phyloP scores from a whole-genome alignment of 2,888 invertebrate genomes.

The Macrosiphum euphorbiae region DNA sequence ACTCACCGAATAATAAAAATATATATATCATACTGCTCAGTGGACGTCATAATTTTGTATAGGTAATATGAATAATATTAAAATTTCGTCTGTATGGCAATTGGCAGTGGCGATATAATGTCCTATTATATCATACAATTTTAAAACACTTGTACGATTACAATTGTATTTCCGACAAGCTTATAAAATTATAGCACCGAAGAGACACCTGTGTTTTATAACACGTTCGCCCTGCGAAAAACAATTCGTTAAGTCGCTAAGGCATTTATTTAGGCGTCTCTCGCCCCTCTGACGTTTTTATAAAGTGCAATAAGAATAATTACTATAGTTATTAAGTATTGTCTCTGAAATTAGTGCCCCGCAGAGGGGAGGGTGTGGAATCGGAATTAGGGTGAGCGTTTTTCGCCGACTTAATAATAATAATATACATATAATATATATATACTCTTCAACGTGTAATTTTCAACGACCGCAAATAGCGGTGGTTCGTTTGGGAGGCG shows the following conservation, averaged over 20 bases:
- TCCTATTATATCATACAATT: not conserved
- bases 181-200: not conserved
- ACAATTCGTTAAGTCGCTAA: slow-evolving; percentile 43
- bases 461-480: slow-evolving; percentile 53
- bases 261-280: slow-evolving; percentile 31
- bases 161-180: not conserved
- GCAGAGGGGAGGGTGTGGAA: not conserved
- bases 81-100: not conserved
- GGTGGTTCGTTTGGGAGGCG: not conserved
- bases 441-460: slow-evolving; percentile 21
- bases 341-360: slow-evolving; percentile 33
- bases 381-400: slow-evolving; percentile 44
- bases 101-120: not conserved
- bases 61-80: not conserved
- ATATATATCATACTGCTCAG: not conserved
- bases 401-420: slow-evolving; percentile 41
- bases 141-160: not conserved
- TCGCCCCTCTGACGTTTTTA: slow-evolving; percentile 45
- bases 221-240: not conserved
- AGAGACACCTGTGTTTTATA: not conserved
- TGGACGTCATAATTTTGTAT: not conserved
- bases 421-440: not conserved
- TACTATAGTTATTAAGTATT: slow-evolving; percentile 56
- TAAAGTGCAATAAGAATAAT: slow-evolving; percentile 60
- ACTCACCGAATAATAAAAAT: not conserved